phyloP scores from a whole-genome alignment of 2,797 vertebrate species.

The Tiaroga cobitis region DNA sequence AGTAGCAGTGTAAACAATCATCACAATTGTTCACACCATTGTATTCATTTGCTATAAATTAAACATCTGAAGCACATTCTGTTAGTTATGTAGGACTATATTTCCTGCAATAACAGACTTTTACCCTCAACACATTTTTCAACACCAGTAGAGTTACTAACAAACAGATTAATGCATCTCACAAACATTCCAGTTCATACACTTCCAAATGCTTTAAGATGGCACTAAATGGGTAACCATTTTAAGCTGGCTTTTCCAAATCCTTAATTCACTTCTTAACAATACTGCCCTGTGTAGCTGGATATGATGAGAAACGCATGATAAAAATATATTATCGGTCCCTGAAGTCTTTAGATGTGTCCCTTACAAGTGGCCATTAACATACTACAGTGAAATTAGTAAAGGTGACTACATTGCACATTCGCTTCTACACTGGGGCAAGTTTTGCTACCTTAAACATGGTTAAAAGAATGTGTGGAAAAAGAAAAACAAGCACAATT shows the following conservation, averaged over 20 bases:
- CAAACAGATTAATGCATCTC: neutral
- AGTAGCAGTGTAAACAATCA: constrained; percentile 49
- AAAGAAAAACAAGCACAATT: constrained; percentile 71
- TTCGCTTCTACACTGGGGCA: constrained; percentile 73
- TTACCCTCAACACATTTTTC: neutral
- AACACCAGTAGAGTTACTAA: neutral
- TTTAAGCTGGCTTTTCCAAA: neutral
- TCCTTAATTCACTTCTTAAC: neutral
- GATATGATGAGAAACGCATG: neutral
- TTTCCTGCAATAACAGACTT: neutral
- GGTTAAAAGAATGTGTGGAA: constrained; percentile 67
- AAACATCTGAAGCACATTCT: constrained; percentile 20
- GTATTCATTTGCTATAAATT: constrained; percentile 40
- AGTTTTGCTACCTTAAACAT: constrained; percentile 69
- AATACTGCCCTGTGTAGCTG: constrained; percentile 43
- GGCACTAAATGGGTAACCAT: constrained; percentile 1
- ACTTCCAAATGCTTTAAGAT: neutral
- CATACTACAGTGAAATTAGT: constrained; percentile 25
- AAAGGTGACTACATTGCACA: constrained; percentile 54
- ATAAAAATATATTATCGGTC: constrained; percentile 5
- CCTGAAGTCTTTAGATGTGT: neutral
- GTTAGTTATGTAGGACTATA: neutral
- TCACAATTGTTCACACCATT: constrained; percentile 27
- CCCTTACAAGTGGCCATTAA: constrained; percentile 11
- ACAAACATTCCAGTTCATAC: neutral